Evolutionary conservation across 1,140 invertebrate genomes (phyloP), one percentile per base, ranked within the genome.

Genomic region (Belonocnema kinseyi): DNA sequence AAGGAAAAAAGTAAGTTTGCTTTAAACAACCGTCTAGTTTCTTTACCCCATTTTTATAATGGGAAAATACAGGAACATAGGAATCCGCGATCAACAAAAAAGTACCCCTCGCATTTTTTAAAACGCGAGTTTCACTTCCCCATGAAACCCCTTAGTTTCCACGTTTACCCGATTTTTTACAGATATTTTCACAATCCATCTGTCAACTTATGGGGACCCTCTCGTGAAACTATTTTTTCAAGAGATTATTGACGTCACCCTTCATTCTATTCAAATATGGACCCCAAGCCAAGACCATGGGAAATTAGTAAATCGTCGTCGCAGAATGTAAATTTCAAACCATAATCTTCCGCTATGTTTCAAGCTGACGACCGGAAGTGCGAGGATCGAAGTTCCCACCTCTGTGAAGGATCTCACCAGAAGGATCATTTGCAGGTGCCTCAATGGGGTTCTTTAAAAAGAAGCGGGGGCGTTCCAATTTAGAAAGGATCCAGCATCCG

Each of bases 151-250:
- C 66, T 56, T 72, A 53, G 14, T 77, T 54, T 54, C 17, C 53
- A 54, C 75, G 33, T 2, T 40, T 40, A 14, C 12, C 14, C 13
- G 12, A 14, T n/a, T 66, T 66, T 66, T 16, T 40, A 66, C 14
- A 40, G 16, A 66, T 66, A 66, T 66, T 66, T 66, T 66, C 33
- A 66, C n/a, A 66, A 66, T 66, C 26, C 61, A 66, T 66, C 14
- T 66, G 61, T 10, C 61, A 66, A 66, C 13, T 66, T 66, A n/a
- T 13, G 16, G 33, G 58, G 13, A 40, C 21, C 61, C 61, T 33
- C 61, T 16, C 61, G 21, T 10, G 61, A 14, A 40, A 61, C 8
- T 61, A 16, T 66, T 66, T 66, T 66, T 66, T 54, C 53, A 16
- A n/a, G n/a, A 19, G 53, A 17, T 10, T 54, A 54, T 54, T 54